Conservation (phyloP, 2,888 invertebrate species). For the Meghimatium bilineatum region DNA sequence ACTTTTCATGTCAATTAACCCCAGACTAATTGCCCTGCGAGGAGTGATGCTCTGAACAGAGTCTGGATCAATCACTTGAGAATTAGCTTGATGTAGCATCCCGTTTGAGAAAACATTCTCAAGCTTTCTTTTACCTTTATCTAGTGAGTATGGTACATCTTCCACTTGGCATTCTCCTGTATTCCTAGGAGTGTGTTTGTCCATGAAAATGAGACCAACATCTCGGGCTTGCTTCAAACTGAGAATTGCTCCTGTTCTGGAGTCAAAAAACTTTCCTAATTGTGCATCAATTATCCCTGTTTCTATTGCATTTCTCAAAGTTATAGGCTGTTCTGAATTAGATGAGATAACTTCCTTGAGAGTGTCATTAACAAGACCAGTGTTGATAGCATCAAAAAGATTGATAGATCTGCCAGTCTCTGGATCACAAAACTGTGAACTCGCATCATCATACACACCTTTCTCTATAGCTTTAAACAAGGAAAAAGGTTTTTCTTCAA, state of each 20-base stretch:
- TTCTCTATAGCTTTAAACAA: conserved; percentile 65
- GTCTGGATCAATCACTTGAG: conserved; percentile 72
- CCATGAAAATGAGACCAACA: conserved; percentile 53
- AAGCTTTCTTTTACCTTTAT: conserved; percentile 60
- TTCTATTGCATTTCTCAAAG: conserved; percentile 87
- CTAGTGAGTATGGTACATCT: conserved; percentile 63
- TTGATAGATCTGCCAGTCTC: conserved; percentile 87
- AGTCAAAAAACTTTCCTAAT: conserved; percentile 80
- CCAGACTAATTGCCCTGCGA: conserved; percentile 77
- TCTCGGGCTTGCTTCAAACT: conserved; percentile 79
- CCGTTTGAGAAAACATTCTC: conserved; percentile 69
- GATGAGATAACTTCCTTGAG: conserved; percentile 53
- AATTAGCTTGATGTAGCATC: conserved; percentile 66
- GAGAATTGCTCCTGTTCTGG: conserved; percentile 79
- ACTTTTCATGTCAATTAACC: conserved; percentile 76
- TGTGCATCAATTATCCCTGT: conserved; percentile 67
- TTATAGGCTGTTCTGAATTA: conserved; percentile 82
- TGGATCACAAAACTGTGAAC: conserved; percentile 88
- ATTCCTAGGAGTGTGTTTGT: conserved; percentile 56
- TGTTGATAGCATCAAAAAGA: conserved; percentile 88
- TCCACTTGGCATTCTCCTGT: conserved; percentile 67
- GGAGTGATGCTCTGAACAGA: conserved; percentile 68
- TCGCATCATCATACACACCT: conserved; percentile 73
- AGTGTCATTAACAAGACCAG: conserved; percentile 81
- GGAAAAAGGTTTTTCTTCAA: conserved; percentile 56